Percentiles rank a stretch among this genome's conserved stretches.
Evolutionary conservation across 2,797 vertebrate genomes (phyloP).

Genomic region (Aphelocoma californica): DNA sequence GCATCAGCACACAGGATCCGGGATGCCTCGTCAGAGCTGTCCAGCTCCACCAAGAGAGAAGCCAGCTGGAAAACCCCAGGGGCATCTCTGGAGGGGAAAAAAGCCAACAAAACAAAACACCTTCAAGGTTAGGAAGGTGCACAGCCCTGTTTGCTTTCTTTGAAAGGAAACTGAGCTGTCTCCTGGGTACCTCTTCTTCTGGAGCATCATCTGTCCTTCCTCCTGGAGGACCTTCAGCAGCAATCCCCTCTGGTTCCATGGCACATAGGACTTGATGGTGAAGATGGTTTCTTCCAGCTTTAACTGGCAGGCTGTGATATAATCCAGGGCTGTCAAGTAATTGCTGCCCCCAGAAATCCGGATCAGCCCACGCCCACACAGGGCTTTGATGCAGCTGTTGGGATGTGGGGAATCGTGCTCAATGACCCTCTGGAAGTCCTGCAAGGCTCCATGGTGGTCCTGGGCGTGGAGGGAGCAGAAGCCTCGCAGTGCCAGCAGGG

Average conservation of each 20-base stretch:
- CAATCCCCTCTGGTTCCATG: slow-evolving; percentile 92
- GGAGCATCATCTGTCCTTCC: slow-evolving; percentile 87
- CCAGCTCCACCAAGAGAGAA: slow-evolving; percentile 85
- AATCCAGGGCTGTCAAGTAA: slow-evolving; percentile 90
- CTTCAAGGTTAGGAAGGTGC: background rate
- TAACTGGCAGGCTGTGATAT: slow-evolving; percentile 88
- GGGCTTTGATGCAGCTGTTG: slow-evolving; percentile 87
- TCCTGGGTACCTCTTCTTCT: slow-evolving; percentile 44
- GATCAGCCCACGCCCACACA: slow-evolving; percentile 90
- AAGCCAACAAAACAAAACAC: background rate
- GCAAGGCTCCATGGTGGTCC: slow-evolving; percentile 78
- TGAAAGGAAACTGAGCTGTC: background rate
- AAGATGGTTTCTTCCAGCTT: slow-evolving; percentile 85
- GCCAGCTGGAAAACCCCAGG: slow-evolving; percentile 86
- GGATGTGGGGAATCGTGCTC: slow-evolving; percentile 86
- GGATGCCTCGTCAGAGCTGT: slow-evolving; percentile 75
- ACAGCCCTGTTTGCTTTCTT: background rate
- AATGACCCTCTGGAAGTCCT: slow-evolving; percentile 90
- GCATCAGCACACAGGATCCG: slow-evolving; percentile 87
- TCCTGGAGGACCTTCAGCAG: slow-evolving; percentile 88
- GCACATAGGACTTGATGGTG: slow-evolving; percentile 87
- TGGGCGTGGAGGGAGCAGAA: slow-evolving; percentile 84
- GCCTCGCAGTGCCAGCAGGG: slow-evolving; percentile 86
- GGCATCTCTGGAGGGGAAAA: slow-evolving; percentile 72
- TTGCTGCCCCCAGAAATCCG: slow-evolving; percentile 81